Base-by-base conservation (phyloP, 2,113 vertebrate genomes). In the Antidorcas marsupialis region DNA sequence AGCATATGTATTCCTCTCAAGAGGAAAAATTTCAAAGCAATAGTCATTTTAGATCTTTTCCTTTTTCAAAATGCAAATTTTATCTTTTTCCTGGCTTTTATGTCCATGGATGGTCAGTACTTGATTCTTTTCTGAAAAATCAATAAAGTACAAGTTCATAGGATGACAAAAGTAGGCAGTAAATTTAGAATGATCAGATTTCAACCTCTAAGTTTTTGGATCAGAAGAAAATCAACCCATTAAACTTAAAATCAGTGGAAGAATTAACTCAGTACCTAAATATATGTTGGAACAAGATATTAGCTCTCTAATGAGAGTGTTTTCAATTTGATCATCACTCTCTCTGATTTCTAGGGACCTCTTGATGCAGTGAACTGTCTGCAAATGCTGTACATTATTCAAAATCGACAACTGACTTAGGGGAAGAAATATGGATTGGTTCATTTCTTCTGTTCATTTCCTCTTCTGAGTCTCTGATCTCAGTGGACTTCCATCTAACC, bases 191-290 rank as follows among this genome's bases (percentile, higher is more conserved):
- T 97, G 95, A 71, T 71, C 45, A 87, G 14, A 67, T 89, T 95
- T 98, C 90, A 52, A 96, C 89, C 95, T 97, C 90, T 94, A 97
- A 95, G 91, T 85, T 96, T 52, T 82, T n/a, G 1, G 8, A 85
- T 87, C 78, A 45, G 86, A 97, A 91, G 28, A 62, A 98, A 96
- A 92, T n/a, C 7, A 67, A 96, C 39, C 78, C 52, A 79, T 87
- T 96, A 90, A 97, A 98, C 83, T 76, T 87, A 94, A 97, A 96
- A 97, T 25, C 52, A 96, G 33, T 74, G 47, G 86, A 83, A 91
- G 53, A 55, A 12, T 87, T 94, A 87, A 17, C 62, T 87, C 53
- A 43, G 92, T 87, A 87, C 84, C 27, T 52, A 78, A 57, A 95
- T 95, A 0, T 0, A 64, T 88, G 74, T 6, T 76, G 91, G 7